Percentiles rank a stretch among this genome's conserved stretches.
These are phyloP conservation scores for Onychomys arenicola DNA, from an alignment of 2,797 vertebrate genomes.

Conservation along the genomic window DNA sequence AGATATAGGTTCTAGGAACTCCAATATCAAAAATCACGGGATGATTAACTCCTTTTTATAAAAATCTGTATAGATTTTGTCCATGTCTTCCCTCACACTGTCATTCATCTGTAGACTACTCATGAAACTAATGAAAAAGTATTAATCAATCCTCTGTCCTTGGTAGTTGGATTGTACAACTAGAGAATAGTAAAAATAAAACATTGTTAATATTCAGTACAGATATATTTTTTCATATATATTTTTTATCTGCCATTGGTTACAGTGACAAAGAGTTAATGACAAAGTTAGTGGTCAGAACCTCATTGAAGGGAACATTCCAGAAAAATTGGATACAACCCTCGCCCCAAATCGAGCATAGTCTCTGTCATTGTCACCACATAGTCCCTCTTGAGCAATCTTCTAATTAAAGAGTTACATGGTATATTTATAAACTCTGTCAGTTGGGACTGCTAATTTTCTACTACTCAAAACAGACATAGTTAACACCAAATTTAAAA, in stretches of 20 bases:
- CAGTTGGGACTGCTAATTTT: neutral
- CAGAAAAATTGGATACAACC: neutral
- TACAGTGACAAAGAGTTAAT: neutral
- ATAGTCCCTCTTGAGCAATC: neutral
- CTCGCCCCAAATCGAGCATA: neutral
- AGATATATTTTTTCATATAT: neutral
- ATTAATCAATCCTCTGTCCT: neutral
- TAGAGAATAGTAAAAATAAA: neutral
- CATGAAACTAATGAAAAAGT: neutral
- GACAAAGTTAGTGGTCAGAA: neutral
- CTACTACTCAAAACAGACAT: neutral
- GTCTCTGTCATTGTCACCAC: neutral
- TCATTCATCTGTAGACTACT: neutral
- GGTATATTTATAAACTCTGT: neutral
- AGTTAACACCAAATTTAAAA: neutral
- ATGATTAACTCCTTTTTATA: neutral
- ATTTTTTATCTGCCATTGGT: neutral
- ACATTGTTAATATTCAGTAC: neutral
- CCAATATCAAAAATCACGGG: neutral
- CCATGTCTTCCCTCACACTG: neutral
- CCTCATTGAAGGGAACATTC: neutral
- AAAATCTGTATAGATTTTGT: neutral
- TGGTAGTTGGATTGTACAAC: neutral
- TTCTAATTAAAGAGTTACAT: neutral
- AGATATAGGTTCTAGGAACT: neutral